These are phyloP conservation scores for Dione vanillae DNA, from an alignment of 2,888 invertebrate species.

Conservation along the genomic window DNA sequence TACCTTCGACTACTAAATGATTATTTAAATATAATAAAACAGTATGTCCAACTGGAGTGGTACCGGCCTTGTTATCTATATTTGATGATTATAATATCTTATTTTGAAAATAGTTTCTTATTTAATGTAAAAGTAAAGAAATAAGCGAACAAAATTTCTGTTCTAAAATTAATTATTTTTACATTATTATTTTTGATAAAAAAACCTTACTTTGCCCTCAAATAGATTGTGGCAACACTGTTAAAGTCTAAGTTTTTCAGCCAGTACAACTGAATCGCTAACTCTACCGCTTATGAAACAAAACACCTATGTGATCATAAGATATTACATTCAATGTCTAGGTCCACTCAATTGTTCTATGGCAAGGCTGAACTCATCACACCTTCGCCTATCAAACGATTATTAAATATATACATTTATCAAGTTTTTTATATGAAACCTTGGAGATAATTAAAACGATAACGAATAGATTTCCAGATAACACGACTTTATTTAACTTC, in stretches of 20 bases:
- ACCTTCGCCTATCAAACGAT: conserved; percentile 69
- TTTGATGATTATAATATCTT: neutral
- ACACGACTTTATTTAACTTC: conserved; percentile 24
- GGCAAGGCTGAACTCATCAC: conserved; percentile 83
- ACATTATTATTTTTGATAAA: no score
- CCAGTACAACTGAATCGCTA: neutral
- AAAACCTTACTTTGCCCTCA: neutral
- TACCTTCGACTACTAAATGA: conserved; percentile 71
- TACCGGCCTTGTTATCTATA: neutral
- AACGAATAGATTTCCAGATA: conserved; percentile 48
- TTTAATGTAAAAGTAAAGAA: neutral
- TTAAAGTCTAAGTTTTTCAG: neutral
- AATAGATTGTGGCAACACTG: neutral
- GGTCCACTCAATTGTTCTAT: conserved; percentile 70
- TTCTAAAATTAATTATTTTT: no score
- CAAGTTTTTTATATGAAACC: conserved; percentile 60
- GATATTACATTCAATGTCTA: conserved; percentile 22
- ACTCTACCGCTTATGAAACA: neutral
- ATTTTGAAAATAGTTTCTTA: no score
- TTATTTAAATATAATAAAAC: conserved; percentile 28
- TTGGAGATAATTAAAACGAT: conserved; percentile 65
- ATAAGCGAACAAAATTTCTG: no score
- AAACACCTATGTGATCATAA: conserved; percentile 3
- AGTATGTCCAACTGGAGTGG: conserved; percentile 1
- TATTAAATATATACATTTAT: conserved; percentile 61